Percentiles rank a stretch among this genome's conserved stretches.
phyloP scores from a whole-genome alignment of 2,888 invertebrate species.

The Molanna angustata region DNA sequence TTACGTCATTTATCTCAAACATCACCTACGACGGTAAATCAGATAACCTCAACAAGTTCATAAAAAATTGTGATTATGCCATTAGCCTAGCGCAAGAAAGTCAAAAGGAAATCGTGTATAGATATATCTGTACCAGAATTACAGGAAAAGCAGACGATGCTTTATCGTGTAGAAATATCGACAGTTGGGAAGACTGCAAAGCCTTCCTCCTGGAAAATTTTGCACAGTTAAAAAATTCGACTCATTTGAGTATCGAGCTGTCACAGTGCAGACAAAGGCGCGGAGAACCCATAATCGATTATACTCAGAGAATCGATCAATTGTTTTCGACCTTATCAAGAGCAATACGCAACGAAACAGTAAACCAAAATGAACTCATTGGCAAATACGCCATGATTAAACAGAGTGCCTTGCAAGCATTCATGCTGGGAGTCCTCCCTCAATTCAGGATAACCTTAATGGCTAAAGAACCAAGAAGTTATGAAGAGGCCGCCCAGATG shows the following conservation, averaged over 20 bases:
- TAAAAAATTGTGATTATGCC: conserved; percentile 2
- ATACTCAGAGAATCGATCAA: not conserved
- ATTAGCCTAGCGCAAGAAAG: not conserved
- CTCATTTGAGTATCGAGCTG: not conserved
- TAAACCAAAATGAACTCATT: not conserved
- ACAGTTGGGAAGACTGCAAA: not conserved
- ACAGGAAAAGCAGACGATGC: conserved; percentile 1
- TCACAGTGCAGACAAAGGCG: conserved; percentile 1
- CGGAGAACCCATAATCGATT: not conserved
- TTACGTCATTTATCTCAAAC: not conserved
- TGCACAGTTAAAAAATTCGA: not conserved
- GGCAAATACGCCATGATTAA: conserved; percentile 1
- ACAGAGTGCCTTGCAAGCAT: conserved; percentile 1
- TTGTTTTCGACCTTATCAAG: not conserved
- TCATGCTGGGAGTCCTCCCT: not conserved
- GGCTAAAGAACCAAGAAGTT: not conserved
- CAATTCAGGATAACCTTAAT: not conserved
- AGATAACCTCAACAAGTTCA: not conserved
- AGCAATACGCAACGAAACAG: not conserved
- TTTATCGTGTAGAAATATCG: not conserved
- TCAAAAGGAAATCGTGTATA: not conserved
- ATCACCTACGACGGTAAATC: not conserved
- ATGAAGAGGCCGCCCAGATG: not conserved
- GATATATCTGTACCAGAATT: not conserved
- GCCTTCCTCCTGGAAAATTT: not conserved